Evolutionary conservation across 37 sponge, comb jelly and placozoan genomes (phyloP), one percentile per base, ranked within the genome.

Genomic region (Mnemiopsis leidyi): DNA sequence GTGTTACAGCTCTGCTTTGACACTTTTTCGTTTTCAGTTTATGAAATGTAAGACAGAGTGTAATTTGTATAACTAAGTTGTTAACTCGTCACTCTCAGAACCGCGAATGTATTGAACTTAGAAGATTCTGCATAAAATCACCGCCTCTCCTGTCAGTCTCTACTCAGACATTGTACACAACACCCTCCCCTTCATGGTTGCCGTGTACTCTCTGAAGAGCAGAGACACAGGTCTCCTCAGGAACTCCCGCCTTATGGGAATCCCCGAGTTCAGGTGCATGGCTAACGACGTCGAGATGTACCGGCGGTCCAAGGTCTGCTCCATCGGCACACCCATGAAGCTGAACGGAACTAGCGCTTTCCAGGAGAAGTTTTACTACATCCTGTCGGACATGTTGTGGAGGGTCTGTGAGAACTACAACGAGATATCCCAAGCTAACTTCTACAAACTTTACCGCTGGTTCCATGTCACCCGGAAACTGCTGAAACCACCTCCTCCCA

Each of bases 251-350:
- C 79, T 85, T 3, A 85, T 85, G 90, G 90, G 90, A 21, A 85
- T 85, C 40, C 90, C 90, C 3, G 90, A 85, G 90, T 85, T 85
- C 90, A 39, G 90, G 90, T 85, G 90, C 30, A 85, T 85, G 90
- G 90, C 90, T n/a, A 85, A 85, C 30, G 90, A 85, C 23, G 90
- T 85, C n/a, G 90, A 85, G 90, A 40, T 85, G 90, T 85, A 85
- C 26, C 23, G 90, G 1, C n/a, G 90, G 90, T 36, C 38, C 23
- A 85, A 39, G 29, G 90, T 40, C 24, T 23, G 24, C 48, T 40
- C 61, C 1, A 39, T 85, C 24, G 90, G 90, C n/a, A 35, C 20
- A 13, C 20, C 35, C 20, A 28, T 33, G 7, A 38, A 40, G 61
- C 0, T 23, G 0, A 37, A 85, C 24, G 90, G 90, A 23, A 23